Evolutionary conservation across 2,888 invertebrate species (phyloP), one percentile per base, ranked within the genome.

Genomic region (Prosopocoilus inquinatus): DNA sequence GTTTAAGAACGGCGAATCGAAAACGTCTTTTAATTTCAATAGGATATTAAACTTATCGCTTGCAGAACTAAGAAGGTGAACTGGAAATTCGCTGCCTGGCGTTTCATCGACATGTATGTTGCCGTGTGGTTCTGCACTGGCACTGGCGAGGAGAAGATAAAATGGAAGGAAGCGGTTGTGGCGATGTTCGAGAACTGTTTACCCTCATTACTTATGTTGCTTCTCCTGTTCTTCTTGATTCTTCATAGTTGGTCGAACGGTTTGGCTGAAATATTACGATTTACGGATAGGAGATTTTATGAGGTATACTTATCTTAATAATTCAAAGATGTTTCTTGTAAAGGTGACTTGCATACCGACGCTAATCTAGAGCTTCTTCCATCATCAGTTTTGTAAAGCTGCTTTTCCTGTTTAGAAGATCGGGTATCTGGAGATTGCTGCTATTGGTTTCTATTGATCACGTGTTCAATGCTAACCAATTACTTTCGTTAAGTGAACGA

Each of bases 191-290:
- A 85, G 32, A 86, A 88, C 71, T 84, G 90, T 69, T 77, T 93
- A 55, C 91, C 92, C 0, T 89, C 88, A 1, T 82, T 89, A 0
- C 78, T 90, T 45, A 80, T 87, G 1, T 51, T 67, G 11, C 49
- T 74, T 1, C 41, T 63, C 0, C 57, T 54, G 2, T 96, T 96
- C 78, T 97, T 94, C 78, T 84, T 90, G 59, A 78, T 97, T 2
- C 79, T 97, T 3, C 96, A 98, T 70, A 86, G 90, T 1, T 96
- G 95, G 93, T 81, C 91, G 69, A 98, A 97, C 76, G 90, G 90
- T 13, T 92, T 89, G 69, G 91, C 94, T 0, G 97, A 98, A 76
- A 81, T 96, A 77, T 75, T 96, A 58, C 84, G 83, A 57, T 98
- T 97, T 75, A 90, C 86, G 4, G 94, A 97, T 79, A 77, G 96